Evolutionary conservation across 2,888 invertebrate genomes (phyloP), one percentile per base, ranked within the genome.

Genomic region (Acleris holmiana): DNA sequence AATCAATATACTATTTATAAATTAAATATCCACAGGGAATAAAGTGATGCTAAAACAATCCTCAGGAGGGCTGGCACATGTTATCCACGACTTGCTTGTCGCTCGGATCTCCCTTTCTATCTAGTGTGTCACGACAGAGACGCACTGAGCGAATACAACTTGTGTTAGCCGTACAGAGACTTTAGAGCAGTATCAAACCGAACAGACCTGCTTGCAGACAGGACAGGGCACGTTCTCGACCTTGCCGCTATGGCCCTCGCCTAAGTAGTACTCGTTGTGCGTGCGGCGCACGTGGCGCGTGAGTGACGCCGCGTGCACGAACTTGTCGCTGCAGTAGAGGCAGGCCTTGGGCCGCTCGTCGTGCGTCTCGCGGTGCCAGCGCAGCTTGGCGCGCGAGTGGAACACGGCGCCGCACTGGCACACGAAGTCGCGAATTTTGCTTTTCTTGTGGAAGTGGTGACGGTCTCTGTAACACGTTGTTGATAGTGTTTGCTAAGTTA

Each of bases 301-400:
- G 72, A 98, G 92, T 75, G 96, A 96, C 7, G 97, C 95, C 74
- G 94, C 94, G 88, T 98, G 97, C 68, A 97, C 95, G 85, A 98
- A 98, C 77, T 97, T 96, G 89, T 97, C 97, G 78, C 95, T 95
- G 89, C 98, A 98, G 80, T 96, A 95, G 4, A 94, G 94, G 86
- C 98, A 98, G 51, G 96, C 95, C 84, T 97, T 96, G 40, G 97
- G 97, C 79, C 95, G 95, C 29, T 94, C 93, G 67, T 96, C 97
- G 88, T 98, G 98, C 4, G 96, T 96, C 87, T 97, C 97, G 77
- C 95, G 94, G 89, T 98, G 98, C 96, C 97, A 97, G 4, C 94
- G 94, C 71, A 97, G 94, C 85, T 97, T 97, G 73, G 96, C 96
- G 79, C 96, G 95, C 58, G 97, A 96, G 77, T 96, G 96, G 85